Conservation (phyloP, 2,888 invertebrate species). For the Nysson spinosus region DNA sequence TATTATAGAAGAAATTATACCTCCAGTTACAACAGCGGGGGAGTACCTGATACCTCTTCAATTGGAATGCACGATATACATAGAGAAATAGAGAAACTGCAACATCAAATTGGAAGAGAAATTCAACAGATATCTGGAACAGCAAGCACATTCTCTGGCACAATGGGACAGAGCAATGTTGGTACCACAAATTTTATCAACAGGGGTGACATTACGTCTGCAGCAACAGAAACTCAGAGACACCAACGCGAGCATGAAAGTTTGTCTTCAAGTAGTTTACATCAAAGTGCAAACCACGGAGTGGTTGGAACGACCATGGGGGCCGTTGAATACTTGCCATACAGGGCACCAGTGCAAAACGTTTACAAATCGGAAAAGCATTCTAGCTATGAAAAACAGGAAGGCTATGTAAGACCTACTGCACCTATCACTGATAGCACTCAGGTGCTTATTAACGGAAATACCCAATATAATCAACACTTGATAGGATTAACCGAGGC, state of each 20-base stretch:
- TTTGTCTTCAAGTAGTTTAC: neutral
- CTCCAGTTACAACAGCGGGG: constrained; percentile 56
- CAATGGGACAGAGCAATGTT: constrained; percentile 10
- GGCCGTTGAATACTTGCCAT: constrained; percentile 3
- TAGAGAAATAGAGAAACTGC: constrained; percentile 29
- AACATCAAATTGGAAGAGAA: constrained; percentile 25
- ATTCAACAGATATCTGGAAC: constrained; percentile 22
- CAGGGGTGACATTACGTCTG: too few relatives aligned
- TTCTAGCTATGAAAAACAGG: constrained; percentile 30
- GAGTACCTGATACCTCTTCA: constrained; percentile 3
- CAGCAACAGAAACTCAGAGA: constrained; percentile 21
- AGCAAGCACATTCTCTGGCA: constrained; percentile 7
- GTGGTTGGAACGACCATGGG: constrained; percentile 1
- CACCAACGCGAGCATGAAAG: constrained; percentile 12
- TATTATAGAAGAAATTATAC: constrained; percentile 70
- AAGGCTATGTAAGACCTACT: constrained; percentile 6
- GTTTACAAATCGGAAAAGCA: constrained; percentile 24
- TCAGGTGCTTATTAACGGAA: constrained; percentile 15
- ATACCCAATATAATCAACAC: constrained; percentile 11
- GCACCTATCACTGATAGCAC: constrained; percentile 29
- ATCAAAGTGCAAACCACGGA: too few relatives aligned
- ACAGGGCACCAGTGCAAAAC: constrained; percentile 25
- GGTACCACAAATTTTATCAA: constrained; percentile 1
- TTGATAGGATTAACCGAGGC: neutral
- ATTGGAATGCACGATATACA: constrained; percentile 19